phyloP scores from a whole-genome alignment of 2,797 vertebrate genomes.

The Falco columbarius region DNA sequence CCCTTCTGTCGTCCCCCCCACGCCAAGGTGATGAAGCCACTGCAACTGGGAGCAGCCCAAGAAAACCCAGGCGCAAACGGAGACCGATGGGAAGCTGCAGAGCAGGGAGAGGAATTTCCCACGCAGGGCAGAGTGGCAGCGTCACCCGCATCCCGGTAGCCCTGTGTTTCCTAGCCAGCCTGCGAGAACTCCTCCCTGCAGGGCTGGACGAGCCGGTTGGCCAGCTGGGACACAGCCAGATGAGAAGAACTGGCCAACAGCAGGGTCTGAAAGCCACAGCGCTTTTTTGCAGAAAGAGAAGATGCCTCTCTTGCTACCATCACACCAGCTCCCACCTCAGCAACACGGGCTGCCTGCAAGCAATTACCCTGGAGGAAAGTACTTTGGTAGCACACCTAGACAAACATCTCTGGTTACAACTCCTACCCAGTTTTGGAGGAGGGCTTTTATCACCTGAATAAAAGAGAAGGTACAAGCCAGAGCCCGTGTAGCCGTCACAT shows the following conservation, averaged over 20 bases:
- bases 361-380: neutral
- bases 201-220: conserved; percentile 15
- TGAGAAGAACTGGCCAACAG: neutral
- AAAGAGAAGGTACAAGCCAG: neutral
- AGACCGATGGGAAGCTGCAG: neutral
- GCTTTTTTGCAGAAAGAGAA: neutral
- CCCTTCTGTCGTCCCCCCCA: neutral
- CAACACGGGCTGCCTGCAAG: neutral
- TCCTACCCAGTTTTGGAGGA: neutral
- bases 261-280: neutral
- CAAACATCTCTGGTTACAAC: neutral
- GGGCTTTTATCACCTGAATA: neutral
- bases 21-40: accelerated
- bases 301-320: neutral
- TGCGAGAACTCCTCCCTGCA: neutral
- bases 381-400: accelerated
- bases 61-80: neutral
- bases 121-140: neutral
- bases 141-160: neutral
- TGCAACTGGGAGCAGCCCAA: neutral
- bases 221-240: neutral
- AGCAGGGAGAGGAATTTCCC: neutral
- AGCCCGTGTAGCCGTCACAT: neutral
- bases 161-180: neutral
- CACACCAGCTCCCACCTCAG: neutral